Evolutionary conservation across 2,113 vertebrate species (phyloP).

Genomic region (Ariopsis seemanni): DNA sequence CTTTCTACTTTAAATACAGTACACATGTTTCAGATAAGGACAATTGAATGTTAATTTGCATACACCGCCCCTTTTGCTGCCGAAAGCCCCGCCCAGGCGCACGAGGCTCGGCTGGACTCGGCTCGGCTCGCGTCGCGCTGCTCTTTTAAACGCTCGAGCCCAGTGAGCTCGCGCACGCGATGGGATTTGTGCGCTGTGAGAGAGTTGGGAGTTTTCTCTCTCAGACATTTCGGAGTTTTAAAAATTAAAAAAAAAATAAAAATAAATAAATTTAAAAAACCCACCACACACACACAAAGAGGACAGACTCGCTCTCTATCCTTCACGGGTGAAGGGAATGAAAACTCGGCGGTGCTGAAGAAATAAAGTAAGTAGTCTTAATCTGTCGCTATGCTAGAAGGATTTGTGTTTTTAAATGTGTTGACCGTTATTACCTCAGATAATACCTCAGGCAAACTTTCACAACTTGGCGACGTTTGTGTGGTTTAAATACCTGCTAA

Average conservation of each 20-base stretch:
- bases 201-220: background rate
- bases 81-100: slow-evolving; percentile 14
- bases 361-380: slow-evolving; percentile 17
- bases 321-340: slow-evolving; percentile 10
- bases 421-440: background rate
- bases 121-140: background rate
- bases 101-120: slow-evolving; percentile 14
- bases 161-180: background rate
- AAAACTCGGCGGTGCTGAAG: slow-evolving; percentile 26
- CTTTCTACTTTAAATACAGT: slow-evolving; percentile 1
- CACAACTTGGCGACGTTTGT: background rate
- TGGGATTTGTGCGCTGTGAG: background rate
- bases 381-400: background rate
- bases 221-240: background rate
- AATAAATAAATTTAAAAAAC: too few relatives aligned
- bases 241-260: background rate
- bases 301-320: background rate
- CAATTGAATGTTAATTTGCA: background rate
- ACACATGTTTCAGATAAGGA: background rate
- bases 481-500: background rate
- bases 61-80: background rate
- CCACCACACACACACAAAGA: too few relatives aligned
- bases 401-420: background rate
- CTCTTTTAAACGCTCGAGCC: background rate
- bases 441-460: too few relatives aligned